These are phyloP conservation scores for Malaclemys terrapin DNA, from an alignment of 2,113 vertebrate genomes.

Conservation along the genomic window DNA sequence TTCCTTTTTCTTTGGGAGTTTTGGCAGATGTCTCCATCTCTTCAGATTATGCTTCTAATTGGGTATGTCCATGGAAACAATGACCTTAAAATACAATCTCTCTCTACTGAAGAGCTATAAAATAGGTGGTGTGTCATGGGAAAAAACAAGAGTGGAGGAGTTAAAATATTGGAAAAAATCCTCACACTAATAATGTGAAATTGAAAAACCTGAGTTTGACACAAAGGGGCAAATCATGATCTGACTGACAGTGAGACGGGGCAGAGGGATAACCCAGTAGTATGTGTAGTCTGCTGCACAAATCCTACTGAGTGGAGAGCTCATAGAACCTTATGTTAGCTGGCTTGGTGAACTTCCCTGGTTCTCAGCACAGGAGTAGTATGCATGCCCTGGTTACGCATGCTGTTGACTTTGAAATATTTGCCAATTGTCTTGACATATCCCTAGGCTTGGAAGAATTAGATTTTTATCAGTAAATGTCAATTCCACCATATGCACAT, in stretches of 20 bases:
- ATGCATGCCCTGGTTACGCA: neutral
- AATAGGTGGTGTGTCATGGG: constrained; percentile 60
- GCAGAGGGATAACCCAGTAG: neutral
- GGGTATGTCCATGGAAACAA: constrained; percentile 71
- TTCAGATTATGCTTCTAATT: constrained; percentile 76
- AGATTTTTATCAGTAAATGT: neutral
- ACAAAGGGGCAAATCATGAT: constrained; percentile 23
- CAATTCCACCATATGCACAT: neutral
- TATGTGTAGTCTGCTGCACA: neutral
- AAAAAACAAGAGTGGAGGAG: constrained; percentile 46
- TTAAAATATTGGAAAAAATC: constrained; percentile 50
- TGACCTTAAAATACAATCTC: constrained; percentile 33
- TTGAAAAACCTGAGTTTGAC: constrained; percentile 5
- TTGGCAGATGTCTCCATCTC: constrained; percentile 68
- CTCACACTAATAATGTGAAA: constrained; percentile 11
- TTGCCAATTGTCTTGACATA: neutral
- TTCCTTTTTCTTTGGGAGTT: constrained; percentile 44
- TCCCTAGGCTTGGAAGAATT: neutral
- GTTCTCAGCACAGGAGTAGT: neutral
- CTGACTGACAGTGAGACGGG: neutral
- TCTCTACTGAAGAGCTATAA: constrained; percentile 64
- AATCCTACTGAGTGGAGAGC: neutral
- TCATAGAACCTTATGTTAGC: no score
- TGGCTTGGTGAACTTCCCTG: neutral
- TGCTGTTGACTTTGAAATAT: neutral